Percentiles rank a stretch among this genome's conserved stretches.
phyloP scores from a whole-genome alignment of 2,113 vertebrate species.

The Pedetes capensis region DNA sequence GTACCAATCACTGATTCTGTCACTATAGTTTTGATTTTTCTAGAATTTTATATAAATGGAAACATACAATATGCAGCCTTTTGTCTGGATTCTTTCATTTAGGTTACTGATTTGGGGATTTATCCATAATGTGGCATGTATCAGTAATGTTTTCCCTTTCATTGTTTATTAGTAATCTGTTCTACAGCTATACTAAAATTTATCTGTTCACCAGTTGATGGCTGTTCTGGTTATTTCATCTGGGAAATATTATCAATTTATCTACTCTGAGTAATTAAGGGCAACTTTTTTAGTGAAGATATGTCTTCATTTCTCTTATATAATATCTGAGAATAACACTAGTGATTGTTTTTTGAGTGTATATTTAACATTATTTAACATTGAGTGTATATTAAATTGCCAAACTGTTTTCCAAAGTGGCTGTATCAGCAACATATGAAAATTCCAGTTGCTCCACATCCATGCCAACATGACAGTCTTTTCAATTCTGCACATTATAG shows the following conservation, averaged over 20 bases:
- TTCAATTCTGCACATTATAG: not conserved
- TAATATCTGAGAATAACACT: constrained; percentile 14
- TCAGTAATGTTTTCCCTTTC: not conserved
- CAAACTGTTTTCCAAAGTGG: not conserved
- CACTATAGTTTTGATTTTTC: not conserved
- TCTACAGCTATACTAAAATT: not conserved
- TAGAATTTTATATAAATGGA: constrained; percentile 21
- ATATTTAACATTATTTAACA: not conserved
- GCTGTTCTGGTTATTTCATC: constrained; percentile 20
- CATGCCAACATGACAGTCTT: not conserved
- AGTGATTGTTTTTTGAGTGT: not conserved
- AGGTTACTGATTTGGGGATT: not conserved
- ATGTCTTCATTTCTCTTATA: constrained; percentile 32
- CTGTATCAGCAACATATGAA: not conserved
- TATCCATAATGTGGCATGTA: not conserved
- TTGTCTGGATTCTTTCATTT: not conserved
- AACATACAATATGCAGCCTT: not conserved
- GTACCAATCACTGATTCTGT: not conserved
- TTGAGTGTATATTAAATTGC: not conserved
- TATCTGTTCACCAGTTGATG: not conserved
- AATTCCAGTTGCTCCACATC: not conserved
- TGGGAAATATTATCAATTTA: not conserved
- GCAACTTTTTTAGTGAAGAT: not conserved
- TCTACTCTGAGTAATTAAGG: not conserved
- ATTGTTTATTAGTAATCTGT: not conserved